phyloP scores from a whole-genome alignment of 2,113 vertebrate genomes.

The Anhinga rufa region DNA sequence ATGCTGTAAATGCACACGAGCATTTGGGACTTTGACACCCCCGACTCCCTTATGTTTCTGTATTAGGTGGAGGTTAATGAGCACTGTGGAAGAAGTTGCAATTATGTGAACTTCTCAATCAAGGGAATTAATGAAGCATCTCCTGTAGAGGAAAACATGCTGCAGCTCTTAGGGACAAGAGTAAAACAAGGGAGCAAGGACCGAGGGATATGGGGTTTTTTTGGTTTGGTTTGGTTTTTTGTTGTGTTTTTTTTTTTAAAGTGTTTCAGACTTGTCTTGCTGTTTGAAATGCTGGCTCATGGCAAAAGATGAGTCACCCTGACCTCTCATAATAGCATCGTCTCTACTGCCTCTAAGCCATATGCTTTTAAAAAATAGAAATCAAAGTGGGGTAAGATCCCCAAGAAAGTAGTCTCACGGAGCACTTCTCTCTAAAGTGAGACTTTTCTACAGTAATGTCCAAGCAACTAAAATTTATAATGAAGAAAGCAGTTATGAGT shows the following conservation, averaged over 20 bases:
- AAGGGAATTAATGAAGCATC: neutral
- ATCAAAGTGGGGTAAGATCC: neutral
- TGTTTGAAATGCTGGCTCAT: neutral
- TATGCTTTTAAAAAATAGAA: neutral
- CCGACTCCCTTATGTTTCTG: neutral
- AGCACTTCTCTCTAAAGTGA: neutral
- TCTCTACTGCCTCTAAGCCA: neutral
- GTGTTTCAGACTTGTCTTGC: neutral
- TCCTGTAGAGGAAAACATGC: neutral
- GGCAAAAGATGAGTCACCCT: neutral
- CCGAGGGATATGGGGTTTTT: neutral
- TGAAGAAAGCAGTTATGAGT: neutral
- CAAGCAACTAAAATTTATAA: neutral
- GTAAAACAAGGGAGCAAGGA: neutral
- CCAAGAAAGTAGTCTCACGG: neutral
- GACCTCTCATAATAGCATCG: neutral
- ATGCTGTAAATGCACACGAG: neutral
- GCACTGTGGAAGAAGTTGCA: neutral
- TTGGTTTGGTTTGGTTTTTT: no score
- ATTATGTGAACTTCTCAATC: neutral
- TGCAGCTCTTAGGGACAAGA: conserved; percentile 18
- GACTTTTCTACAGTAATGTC: neutral
- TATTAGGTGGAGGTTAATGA: conserved; percentile 1
- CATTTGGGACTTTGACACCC: neutral
- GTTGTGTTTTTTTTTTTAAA: no score